Percentiles rank a stretch among this genome's conserved stretches.
Evolutionary conservation across 2,113 vertebrate genomes (phyloP).

Genomic region (Sinosuthora webbiana): DNA sequence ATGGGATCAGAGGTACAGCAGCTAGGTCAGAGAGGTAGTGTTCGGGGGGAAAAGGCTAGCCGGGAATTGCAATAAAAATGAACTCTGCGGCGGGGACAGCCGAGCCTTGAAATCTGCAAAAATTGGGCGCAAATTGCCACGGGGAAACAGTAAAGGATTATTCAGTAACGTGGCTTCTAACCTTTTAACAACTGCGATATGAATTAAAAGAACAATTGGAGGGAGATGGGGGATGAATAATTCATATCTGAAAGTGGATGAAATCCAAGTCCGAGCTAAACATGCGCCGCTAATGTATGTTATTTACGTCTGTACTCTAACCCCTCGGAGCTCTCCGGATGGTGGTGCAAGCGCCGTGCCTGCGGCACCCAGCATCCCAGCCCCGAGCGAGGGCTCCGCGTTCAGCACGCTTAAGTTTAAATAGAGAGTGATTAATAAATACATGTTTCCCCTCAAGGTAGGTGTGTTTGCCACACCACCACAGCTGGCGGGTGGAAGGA

Average conservation of each 20-base stretch:
- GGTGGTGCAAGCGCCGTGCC: neutral
- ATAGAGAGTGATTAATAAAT: conserved; percentile 25
- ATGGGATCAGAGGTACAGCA: conserved; percentile 90
- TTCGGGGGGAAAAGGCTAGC: conserved; percentile 70
- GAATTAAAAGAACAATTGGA: conserved; percentile 68
- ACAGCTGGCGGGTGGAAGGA: fast-evolving
- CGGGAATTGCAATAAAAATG: conserved; percentile 61
- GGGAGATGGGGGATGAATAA: conserved; percentile 66
- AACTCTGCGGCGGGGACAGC: conserved; percentile 41
- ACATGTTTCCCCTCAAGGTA: neutral
- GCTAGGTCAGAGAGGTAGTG: conserved; percentile 85
- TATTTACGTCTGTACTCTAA: conserved; percentile 23
- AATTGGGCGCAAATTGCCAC: conserved; percentile 53
- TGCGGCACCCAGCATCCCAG: neutral
- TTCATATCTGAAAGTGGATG: conserved; percentile 69
- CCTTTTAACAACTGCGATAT: conserved; percentile 69
- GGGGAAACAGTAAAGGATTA: conserved; percentile 56
- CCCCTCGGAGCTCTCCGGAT: neutral
- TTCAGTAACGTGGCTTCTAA: conserved; percentile 65
- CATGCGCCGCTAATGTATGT: conserved; percentile 8
- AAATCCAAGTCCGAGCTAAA: conserved; percentile 53
- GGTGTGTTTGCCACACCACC: neutral
- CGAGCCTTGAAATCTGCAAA: conserved; percentile 51
- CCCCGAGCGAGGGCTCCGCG: neutral
- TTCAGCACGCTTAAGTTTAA: neutral